Conservation (phyloP, 2,888 invertebrate species). For the Strigamia maritima region DNA sequence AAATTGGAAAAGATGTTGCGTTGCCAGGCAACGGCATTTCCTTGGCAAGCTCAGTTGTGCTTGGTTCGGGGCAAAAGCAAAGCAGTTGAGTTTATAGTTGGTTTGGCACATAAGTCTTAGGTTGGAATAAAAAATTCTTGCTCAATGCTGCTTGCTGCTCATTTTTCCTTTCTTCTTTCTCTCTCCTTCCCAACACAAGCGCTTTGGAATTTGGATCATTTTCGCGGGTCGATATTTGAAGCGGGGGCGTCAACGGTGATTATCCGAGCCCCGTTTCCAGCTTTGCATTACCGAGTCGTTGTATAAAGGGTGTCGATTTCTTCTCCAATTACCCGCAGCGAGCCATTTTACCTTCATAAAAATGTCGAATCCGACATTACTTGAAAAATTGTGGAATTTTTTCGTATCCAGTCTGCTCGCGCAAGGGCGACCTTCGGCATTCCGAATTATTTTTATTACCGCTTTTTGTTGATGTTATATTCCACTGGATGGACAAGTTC, state of each 20-base stretch:
- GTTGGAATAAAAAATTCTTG: conserved; percentile 5
- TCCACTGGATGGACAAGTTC: background rate
- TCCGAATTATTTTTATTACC: background rate
- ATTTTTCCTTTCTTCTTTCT: background rate
- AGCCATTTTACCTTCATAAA: background rate
- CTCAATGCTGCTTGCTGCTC: background rate
- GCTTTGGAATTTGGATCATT: conserved; percentile 15
- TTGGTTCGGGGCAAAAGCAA: background rate
- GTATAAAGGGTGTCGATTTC: background rate
- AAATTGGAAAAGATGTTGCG: background rate
- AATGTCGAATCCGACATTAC: background rate
- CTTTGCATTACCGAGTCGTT: background rate
- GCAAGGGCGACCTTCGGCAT: background rate
- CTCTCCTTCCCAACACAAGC: background rate
- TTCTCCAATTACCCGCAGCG: conserved; percentile 10
- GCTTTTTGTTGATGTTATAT: background rate
- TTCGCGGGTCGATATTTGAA: conserved; percentile 10
- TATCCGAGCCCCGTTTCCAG: conserved; percentile 8
- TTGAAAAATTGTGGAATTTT: background rate
- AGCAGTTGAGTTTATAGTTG: background rate
- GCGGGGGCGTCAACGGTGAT: conserved; percentile 10
- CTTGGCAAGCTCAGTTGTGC: background rate
- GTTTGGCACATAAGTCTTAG: background rate
- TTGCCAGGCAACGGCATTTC: background rate
- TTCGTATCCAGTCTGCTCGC: background rate